Percentiles rank a stretch among this genome's conserved stretches.
Evolutionary conservation across 2,888 invertebrate genomes (phyloP).

Genomic region (Diarsia dahlii): DNA sequence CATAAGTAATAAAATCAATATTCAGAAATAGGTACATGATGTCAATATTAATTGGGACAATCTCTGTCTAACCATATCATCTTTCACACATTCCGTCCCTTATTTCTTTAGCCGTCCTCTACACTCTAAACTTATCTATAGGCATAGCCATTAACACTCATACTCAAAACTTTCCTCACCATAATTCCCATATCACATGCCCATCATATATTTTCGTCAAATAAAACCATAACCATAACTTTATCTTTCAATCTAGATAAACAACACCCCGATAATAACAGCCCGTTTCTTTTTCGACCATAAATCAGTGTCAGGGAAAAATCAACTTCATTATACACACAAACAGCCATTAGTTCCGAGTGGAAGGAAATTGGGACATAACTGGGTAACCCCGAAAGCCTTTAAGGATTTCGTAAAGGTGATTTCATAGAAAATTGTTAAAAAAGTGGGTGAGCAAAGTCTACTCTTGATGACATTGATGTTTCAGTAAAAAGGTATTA

Average conservation of each 20-base stretch:
- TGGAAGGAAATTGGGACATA: slow-evolving; percentile 33
- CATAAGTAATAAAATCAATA: too few species aligned
- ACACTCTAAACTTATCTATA: too few species aligned
- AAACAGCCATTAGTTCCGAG: slow-evolving; percentile 35
- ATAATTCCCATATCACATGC: background rate
- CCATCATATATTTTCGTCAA: background rate
- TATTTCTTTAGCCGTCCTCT: background rate
- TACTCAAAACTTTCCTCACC: background rate
- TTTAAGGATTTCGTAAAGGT: background rate
- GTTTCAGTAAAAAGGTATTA: too few species aligned
- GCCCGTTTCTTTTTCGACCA: slow-evolving; percentile 31
- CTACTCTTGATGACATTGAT: background rate
- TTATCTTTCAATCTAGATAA: slow-evolving; percentile 32
- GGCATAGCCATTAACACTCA: background rate
- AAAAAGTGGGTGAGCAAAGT: background rate
- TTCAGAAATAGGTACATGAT: too few species aligned
- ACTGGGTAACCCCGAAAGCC: slow-evolving; percentile 17
- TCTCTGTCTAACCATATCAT: background rate
- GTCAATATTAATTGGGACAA: too few species aligned
- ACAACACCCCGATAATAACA: slow-evolving; percentile 22
- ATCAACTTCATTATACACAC: slow-evolving; percentile 49
- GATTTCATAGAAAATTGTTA: background rate
- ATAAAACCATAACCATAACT: slow-evolving; percentile 13
- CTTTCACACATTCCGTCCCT: background rate
- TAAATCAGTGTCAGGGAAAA: slow-evolving; percentile 54